Conservation (phyloP, 2,113 vertebrate species). For the Chloropsis hardwickii region DNA sequence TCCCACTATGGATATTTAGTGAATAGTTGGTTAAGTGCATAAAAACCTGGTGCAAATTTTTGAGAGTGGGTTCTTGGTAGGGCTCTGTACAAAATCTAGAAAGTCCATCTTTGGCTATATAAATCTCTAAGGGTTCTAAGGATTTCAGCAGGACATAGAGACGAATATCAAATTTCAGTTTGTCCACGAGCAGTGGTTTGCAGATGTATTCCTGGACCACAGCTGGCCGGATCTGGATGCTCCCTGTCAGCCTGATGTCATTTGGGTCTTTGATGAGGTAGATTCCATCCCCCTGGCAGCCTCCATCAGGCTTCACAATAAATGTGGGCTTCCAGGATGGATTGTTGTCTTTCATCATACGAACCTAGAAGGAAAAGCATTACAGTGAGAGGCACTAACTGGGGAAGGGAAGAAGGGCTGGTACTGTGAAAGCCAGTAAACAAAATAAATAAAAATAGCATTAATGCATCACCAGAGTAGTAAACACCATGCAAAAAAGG, state of each 20-base stretch:
- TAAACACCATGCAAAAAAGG: not conserved
- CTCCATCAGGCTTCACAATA: slow-evolving; percentile 94
- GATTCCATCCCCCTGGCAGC: slow-evolving; percentile 97
- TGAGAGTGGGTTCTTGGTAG: slow-evolving; percentile 90
- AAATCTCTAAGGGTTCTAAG: slow-evolving; percentile 93
- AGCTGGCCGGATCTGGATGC: slow-evolving; percentile 81
- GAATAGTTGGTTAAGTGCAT: slow-evolving; percentile 99
- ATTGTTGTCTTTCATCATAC: slow-evolving; percentile 81
- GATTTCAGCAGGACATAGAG: slow-evolving; percentile 94
- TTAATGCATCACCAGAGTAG: not conserved
- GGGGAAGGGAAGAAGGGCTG: not conserved
- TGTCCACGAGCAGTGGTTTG: slow-evolving; percentile 91
- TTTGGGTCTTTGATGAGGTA: slow-evolving; percentile 94
- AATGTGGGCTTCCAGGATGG: slow-evolving; percentile 85
- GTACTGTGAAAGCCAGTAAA: not conserved
- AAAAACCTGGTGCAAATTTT: slow-evolving; percentile 91
- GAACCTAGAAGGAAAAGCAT: slow-evolving; percentile 73
- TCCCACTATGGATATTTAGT: slow-evolving; percentile 90
- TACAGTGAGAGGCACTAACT: not conserved
- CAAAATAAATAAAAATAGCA: not conserved
- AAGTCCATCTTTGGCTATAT: slow-evolving; percentile 95
- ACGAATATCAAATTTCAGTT: slow-evolving; percentile 96
- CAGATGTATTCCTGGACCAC: slow-evolving; percentile 96
- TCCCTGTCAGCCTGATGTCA: slow-evolving; percentile 79
- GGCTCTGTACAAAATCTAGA: slow-evolving; percentile 96